Percentiles rank a stretch among this genome's conserved stretches.
Evolutionary conservation across 2,888 invertebrate species (phyloP).

Genomic region (Linnaemya tessellans): DNA sequence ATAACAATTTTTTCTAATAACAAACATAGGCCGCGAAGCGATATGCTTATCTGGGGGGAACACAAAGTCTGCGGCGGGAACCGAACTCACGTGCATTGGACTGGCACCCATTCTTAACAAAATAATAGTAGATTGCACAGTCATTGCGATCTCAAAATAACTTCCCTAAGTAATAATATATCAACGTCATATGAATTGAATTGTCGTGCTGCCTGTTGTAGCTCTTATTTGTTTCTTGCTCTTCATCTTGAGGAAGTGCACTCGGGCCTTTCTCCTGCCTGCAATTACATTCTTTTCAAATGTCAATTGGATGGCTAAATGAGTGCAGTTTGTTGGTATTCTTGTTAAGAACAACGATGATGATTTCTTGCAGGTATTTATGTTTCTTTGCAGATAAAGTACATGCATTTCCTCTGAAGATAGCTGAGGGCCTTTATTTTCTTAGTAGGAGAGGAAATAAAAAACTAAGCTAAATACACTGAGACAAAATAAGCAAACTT

Average conservation of each 20-base stretch:
- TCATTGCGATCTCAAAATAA: neutral
- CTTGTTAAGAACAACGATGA: conserved; percentile 47
- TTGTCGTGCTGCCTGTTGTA: conserved; percentile 10
- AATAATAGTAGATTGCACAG: too few relatives aligned
- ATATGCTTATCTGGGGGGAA: too few relatives aligned
- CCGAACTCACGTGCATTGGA: too few relatives aligned
- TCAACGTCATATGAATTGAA: neutral
- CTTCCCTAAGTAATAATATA: neutral
- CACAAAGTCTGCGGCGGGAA: too few relatives aligned
- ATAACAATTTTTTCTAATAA: too few relatives aligned
- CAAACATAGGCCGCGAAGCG: too few relatives aligned
- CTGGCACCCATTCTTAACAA: too few relatives aligned
- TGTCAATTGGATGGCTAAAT: conserved; percentile 80
- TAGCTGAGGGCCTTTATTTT: conserved; percentile 29
- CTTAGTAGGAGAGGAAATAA: conserved; percentile 9
- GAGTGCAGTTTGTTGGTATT: conserved; percentile 60
- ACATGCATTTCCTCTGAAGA: conserved; percentile 33
- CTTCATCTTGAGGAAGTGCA: conserved; percentile 46
- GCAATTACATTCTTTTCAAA: conserved; percentile 76
- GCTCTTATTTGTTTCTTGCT: conserved; percentile 20
- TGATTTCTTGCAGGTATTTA: conserved; percentile 62
- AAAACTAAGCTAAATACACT: neutral
- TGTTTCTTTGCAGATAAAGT: conserved; percentile 55
- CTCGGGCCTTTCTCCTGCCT: conserved; percentile 45
- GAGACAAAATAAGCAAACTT: neutral